These are phyloP conservation scores for Galaxea fascicularis DNA, from an alignment of 92 coral and sea anemone genomes.

Conservation along the genomic window DNA sequence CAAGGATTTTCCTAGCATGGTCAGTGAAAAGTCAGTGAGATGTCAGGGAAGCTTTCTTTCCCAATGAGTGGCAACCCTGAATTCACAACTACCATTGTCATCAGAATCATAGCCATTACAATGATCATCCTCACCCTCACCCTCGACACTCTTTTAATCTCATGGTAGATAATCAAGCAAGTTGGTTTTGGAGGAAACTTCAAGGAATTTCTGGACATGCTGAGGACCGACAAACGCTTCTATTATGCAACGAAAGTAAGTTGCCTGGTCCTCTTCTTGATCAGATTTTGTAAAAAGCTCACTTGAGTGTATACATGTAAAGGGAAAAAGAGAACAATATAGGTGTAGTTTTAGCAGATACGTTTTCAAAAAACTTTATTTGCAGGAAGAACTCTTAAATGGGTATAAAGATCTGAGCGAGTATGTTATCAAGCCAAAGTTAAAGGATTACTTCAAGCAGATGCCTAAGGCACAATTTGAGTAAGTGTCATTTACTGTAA, in stretches of 20 bases:
- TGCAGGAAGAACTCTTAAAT: conserved; percentile 82
- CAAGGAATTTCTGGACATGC: conserved; percentile 74
- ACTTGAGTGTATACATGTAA: no score
- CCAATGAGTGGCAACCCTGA: no score
- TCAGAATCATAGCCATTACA: no score
- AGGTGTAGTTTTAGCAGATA: no score
- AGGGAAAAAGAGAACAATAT: no score
- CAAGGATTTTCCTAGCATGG: no score
- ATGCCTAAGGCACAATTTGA: conserved; percentile 78
- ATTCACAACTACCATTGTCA: no score
- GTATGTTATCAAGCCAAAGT: conserved; percentile 68
- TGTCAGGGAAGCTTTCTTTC: no score
- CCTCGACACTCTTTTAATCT: neutral
- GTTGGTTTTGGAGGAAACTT: conserved; percentile 84
- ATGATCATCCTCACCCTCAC: no score
- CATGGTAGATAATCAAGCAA: conserved; percentile 72
- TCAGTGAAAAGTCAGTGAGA: no score
- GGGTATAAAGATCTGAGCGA: conserved; percentile 74
- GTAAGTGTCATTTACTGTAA: conserved; percentile 47
- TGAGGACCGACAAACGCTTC: conserved; percentile 81
- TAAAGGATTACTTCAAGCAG: conserved; percentile 73
- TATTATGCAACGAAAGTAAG: conserved; percentile 85
- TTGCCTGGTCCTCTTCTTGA: neutral
- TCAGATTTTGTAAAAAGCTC: neutral
- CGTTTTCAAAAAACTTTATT: no score